phyloP scores from a whole-genome alignment of 2,888 invertebrate species.

The Nasonia oneida region DNA sequence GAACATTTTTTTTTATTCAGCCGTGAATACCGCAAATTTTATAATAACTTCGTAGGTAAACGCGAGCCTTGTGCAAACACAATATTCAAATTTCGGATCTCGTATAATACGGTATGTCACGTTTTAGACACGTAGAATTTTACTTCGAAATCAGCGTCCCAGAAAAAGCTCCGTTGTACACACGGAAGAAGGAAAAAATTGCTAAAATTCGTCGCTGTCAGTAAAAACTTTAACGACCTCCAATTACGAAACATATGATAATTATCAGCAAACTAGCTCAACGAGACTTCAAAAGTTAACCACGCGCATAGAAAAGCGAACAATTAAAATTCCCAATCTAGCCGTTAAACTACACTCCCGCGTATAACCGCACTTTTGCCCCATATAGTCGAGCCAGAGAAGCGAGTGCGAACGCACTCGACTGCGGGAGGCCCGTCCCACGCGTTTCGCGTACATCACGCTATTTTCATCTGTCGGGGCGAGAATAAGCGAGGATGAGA shows the following conservation, averaged over 20 bases:
- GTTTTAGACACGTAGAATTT: not conserved
- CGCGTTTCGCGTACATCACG: conserved; percentile 3
- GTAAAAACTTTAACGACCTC: too few species aligned
- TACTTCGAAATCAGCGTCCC: not conserved
- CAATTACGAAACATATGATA: too few species aligned
- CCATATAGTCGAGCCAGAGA: not conserved
- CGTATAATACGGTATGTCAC: not conserved
- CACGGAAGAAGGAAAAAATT: not conserved
- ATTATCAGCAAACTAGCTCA: too few species aligned
- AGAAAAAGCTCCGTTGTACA: not conserved
- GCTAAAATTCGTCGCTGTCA: too few species aligned
- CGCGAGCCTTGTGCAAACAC: too few species aligned
- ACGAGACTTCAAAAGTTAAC: too few species aligned
- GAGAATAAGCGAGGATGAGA: not conserved
- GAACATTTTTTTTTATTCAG: too few species aligned
- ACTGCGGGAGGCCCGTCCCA: not conserved
- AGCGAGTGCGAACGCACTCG: not conserved
- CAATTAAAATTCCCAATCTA: too few species aligned
- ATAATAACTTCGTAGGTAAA: too few species aligned
- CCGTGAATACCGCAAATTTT: too few species aligned
- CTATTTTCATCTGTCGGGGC: not conserved
- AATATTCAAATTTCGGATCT: not conserved
- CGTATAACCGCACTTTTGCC: not conserved
- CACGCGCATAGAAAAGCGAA: too few species aligned
- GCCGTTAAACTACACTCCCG: not conserved